Base-by-base conservation (phyloP, 2,888 invertebrate genomes). In the Himalopsyche japonica region DNA sequence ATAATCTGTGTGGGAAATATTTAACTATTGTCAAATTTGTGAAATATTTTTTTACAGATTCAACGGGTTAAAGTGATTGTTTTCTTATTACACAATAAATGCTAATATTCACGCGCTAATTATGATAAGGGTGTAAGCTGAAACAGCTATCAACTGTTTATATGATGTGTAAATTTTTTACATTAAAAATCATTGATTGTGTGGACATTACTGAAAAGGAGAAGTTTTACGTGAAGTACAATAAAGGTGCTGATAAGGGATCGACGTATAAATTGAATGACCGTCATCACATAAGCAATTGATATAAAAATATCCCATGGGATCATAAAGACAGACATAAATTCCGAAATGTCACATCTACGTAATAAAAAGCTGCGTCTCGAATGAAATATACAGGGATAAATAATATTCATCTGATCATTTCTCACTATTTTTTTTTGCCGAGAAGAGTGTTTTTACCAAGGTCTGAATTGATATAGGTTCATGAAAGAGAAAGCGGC, bases 281-380 rank as follows among this genome's bases (percentile, higher is more conserved):
- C 77, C 77, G 77, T 77, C 77, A 77, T 77, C 77, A 77, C 37
- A 77, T 34, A 37, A 34, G 24, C 20, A 77, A 77, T 77, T 77
- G 77, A 77, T 77, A 77, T 77, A 77, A 77, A 77, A 77, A 77
- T 77, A 77, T 77, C 77, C 37, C 77, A 34, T 32, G 37, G 20
- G 77, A 43, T 43, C 43, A 34, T 43, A 34, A 77, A 77, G 34
- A 34, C 34, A 18, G 77, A 70, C 70, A 70, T 70, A 70, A 70
- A 70, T 70, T 70, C 27, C 70, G 70, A 15, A 30, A 70, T 70
- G 70, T 70, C 70, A 70, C 70, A 70, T 70, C 20, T 70, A 70
- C 70, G 70, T 70, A 70, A 70, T 70, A 70, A 70, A 70, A 70
- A 70, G 70, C 27, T 70, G 70, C 70, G 70, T 30, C 70, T 70